Conservation (phyloP, 1,140 invertebrate genomes). For the Anoplolepis gracilipes region DNA sequence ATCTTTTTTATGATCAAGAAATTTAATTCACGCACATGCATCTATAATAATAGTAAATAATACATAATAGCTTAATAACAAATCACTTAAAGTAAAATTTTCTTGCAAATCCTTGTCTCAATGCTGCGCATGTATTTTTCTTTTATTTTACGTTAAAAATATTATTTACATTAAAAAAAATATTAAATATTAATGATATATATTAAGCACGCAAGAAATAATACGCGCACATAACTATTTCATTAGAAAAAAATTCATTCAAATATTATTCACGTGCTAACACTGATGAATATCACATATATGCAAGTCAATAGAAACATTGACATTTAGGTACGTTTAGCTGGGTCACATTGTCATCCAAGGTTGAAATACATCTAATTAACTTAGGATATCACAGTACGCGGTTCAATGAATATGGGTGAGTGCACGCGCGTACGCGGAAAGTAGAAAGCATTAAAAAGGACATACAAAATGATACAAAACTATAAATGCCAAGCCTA, state of each 20-base stretch:
- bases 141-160: background rate
- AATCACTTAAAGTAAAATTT: background rate
- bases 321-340: conserved; percentile 42
- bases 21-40: background rate
- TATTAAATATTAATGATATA: background rate
- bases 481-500: conserved; percentile 18
- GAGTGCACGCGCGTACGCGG: conserved; percentile 31
- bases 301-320: conserved; percentile 28
- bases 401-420: conserved; percentile 63
- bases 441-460: conserved; percentile 73
- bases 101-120: background rate
- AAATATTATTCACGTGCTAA: conserved; percentile 12
- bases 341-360: conserved; percentile 61
- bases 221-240: background rate
- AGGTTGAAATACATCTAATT: conserved; percentile 59
- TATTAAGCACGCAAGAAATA: background rate
- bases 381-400: conserved; percentile 17
- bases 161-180: too few relatives aligned
- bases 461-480: conserved; percentile 53
- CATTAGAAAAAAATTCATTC: background rate
- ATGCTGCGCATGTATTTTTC: background rate
- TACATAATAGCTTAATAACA: background rate
- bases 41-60: conserved; percentile 19
- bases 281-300: background rate
- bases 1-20: background rate